Conservation (phyloP, 2,113 vertebrate genomes). For the Uria lomvia region DNA sequence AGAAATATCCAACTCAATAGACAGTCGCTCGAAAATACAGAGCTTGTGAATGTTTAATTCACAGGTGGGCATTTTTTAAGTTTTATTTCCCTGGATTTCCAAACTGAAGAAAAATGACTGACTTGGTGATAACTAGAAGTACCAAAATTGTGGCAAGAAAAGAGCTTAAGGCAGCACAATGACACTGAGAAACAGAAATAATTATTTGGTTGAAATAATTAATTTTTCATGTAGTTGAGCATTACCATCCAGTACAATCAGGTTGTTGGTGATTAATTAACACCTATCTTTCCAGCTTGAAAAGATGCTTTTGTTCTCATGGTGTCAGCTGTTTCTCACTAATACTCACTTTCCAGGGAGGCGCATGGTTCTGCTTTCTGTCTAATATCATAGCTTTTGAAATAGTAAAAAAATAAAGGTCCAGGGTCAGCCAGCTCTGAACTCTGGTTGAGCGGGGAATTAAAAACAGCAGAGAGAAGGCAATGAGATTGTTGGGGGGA, state of each 20-base stretch:
- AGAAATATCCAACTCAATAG: background rate
- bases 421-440: background rate
- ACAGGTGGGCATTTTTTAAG: background rate
- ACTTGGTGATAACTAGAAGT: background rate
- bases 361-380: background rate
- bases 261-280: background rate
- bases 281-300: background rate
- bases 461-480: background rate
- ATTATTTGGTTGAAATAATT: background rate
- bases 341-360: background rate
- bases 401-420: background rate
- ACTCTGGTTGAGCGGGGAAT: fast-evolving
- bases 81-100: background rate
- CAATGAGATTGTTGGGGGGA: background rate
- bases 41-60: background rate
- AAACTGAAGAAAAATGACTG: background rate
- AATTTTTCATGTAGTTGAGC: background rate
- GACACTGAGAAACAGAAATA: background rate
- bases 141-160: background rate
- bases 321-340: background rate
- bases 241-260: background rate
- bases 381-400: background rate
- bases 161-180: background rate
- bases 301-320: background rate
- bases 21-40: background rate